Evolutionary conservation across 2,113 vertebrate species (phyloP).

Genomic region (Rhombomys opimus): DNA sequence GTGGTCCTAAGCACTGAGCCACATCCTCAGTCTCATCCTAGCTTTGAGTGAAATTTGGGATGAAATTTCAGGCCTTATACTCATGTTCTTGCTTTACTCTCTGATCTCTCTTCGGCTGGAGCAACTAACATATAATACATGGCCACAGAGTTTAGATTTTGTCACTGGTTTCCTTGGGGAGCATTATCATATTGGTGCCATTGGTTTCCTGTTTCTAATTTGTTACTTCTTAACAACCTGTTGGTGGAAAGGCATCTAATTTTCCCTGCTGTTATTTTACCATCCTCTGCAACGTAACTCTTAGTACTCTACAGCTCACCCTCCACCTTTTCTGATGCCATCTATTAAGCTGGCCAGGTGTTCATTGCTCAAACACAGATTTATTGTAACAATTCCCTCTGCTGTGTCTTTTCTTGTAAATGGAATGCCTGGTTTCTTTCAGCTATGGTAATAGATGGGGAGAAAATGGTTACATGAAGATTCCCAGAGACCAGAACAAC

Average conservation of each 20-base stretch:
- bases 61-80: neutral
- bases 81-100: neutral
- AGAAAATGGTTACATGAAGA: constrained; percentile 87
- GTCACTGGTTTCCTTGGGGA: neutral
- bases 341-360: neutral
- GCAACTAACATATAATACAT: neutral
- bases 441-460: constrained; percentile 90
- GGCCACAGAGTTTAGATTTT: neutral
- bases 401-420: neutral
- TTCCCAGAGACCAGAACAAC: constrained; percentile 90
- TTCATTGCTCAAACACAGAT: neutral
- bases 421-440: constrained; percentile 25
- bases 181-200: neutral
- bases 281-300: neutral
- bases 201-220: constrained; percentile 3
- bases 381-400: neutral
- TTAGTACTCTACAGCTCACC: neutral
- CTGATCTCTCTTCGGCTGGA: neutral
- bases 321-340: neutral
- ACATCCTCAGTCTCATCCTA: neutral
- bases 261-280: neutral
- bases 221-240: neutral
- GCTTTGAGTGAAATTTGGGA: neutral
- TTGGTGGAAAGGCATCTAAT: neutral
- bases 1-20: neutral